phyloP scores from a whole-genome alignment of 2,113 vertebrate genomes.

The Anas platyrhynchos region DNA sequence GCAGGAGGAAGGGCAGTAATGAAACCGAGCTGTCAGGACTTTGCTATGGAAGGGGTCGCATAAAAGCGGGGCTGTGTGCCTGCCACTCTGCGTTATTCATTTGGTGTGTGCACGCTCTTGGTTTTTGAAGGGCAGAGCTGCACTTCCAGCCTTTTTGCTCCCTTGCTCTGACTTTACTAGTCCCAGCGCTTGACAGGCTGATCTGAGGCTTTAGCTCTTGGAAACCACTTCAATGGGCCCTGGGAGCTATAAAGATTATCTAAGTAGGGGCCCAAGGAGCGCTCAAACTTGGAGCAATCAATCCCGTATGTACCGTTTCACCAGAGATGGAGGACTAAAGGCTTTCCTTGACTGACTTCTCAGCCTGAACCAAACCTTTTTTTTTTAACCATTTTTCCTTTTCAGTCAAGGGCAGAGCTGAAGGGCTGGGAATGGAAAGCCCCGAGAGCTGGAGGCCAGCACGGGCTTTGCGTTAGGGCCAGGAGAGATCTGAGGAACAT shows the following conservation, averaged over 20 bases:
- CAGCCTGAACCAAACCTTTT: background rate
- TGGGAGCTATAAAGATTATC: slow-evolving; percentile 23
- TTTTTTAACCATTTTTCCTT: background rate
- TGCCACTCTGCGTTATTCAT: rapidly evolving
- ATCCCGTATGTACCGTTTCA: background rate
- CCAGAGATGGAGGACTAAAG: background rate
- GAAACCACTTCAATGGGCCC: slow-evolving; percentile 49
- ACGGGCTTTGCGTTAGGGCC: rapidly evolving
- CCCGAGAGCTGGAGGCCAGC: background rate
- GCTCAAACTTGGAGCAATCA: slow-evolving; percentile 9
- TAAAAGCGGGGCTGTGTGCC: background rate
- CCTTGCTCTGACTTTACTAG: background rate
- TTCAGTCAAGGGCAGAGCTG: rapidly evolving
- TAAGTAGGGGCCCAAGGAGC: background rate
- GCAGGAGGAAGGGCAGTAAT: background rate
- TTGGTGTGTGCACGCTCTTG: background rate
- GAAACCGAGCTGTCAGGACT: background rate
- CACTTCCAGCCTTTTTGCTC: background rate
- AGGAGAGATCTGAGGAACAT: background rate
- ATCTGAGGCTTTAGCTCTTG: slow-evolving; percentile 39
- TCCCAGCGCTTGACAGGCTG: slow-evolving; percentile 14
- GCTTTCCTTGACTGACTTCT: background rate
- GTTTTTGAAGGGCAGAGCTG: background rate
- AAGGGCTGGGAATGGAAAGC: background rate
- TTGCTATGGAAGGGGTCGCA: background rate